Base-by-base conservation (phyloP, 1,140 invertebrate species). In the Dendroctonus ponderosae region DNA sequence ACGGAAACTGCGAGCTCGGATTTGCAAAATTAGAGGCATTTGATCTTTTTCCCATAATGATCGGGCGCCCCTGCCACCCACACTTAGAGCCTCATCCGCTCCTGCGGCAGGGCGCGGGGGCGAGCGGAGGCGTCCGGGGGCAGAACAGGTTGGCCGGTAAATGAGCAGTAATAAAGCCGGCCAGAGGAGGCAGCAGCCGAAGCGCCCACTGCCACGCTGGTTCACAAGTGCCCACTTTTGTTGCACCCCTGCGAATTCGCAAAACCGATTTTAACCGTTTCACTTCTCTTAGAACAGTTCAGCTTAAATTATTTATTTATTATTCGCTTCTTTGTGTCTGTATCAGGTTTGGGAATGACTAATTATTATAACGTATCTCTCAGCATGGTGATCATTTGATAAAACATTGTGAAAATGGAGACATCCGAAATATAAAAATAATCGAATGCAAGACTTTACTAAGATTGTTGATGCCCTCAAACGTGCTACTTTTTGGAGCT, bases 141-240 rank as follows among this genome's bases (percentile, higher is more conserved):
- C 70, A 58, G 70, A 75, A 73, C 74, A 74, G 74, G 72, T 75
- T 74, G 71, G 74, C 71, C 72, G 66, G 72, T 74, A 75, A 75
- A 75, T 75, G 74, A 75, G 74, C 74, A 75, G 71, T 75, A 75
- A 75, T 74, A 69, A 71, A 71, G 71, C 62, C 62, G 72, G 67
- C 63, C 69, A 66, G 66, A 43, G 63, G 58, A 42, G 68, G 58
- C 59, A 58, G 59, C 57, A 68, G 72, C 70, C 46, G 50, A 42
- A 59, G 43, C 53, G 62, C 43, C 53, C 53, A 62, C 49, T 44
- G 62, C 48, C 46, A 41, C 61, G 52, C 59, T 42, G 44, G 6
- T 11, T 43, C 26, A n/a, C 9, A 14, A 11, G 62, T 11, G 67
- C 44, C 54, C 26, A 50, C 8, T 39, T 40, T 49, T 11, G 60